Percentiles rank a stretch among this genome's conserved stretches.
These are phyloP conservation scores for Ophraella communa DNA, from an alignment of 2,888 invertebrate species.

Conservation along the genomic window DNA sequence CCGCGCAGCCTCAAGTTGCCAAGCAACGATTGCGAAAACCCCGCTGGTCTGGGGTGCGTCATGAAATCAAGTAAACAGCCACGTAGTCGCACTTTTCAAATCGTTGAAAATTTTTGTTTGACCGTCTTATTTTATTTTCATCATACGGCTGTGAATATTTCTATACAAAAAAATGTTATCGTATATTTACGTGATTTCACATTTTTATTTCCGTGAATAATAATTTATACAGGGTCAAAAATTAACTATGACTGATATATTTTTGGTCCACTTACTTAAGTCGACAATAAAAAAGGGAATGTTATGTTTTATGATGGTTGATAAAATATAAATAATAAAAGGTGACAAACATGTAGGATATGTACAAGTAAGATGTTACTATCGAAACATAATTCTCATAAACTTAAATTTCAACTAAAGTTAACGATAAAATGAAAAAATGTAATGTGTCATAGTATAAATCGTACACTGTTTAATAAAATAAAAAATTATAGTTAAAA, in stretches of 20 bases:
- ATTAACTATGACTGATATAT: not conserved
- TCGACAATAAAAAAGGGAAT: not conserved
- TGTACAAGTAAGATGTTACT: no score
- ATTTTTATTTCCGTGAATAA: not conserved
- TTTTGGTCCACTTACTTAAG: not conserved
- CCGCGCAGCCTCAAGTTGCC: constrained; percentile 50
- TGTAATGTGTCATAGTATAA: not conserved
- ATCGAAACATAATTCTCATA: no score
- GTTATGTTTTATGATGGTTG: not conserved
- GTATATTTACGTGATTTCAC: not conserved
- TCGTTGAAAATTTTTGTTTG: constrained; percentile 31
- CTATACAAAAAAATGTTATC: not conserved
- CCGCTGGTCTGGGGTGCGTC: constrained; percentile 45
- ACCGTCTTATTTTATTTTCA: constrained; percentile 35
- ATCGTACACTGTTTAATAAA: not conserved
- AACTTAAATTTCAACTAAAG: no score
- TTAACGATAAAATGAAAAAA: not conserved
- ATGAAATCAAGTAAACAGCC: constrained; percentile 10
- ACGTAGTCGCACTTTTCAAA: constrained; percentile 39
- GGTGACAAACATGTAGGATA: not conserved
- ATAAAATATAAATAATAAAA: not conserved
- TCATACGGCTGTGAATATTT: not conserved
- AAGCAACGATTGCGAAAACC: constrained; percentile 46
- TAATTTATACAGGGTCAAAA: not conserved
- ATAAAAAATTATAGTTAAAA: not conserved